A percentile compares a stretch with the other conserved stretches of the same genome.
Evolutionary conservation across 2,113 vertebrate genomes (phyloP).

Genomic region (Passer montanus): DNA sequence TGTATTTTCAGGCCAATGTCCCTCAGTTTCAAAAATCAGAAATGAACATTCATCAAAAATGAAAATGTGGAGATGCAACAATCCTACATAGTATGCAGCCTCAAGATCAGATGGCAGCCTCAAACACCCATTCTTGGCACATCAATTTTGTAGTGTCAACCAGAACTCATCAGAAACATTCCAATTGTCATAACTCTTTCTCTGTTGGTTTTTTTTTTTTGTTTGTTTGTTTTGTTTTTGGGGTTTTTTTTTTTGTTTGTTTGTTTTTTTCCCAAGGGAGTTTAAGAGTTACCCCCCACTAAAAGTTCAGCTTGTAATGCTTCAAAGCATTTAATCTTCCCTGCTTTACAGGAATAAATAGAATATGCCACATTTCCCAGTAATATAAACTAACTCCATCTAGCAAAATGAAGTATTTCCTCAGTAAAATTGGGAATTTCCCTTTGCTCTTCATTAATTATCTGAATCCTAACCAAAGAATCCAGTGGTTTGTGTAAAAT

Average conservation of each 20-base stretch:
- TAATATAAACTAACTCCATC: background rate
- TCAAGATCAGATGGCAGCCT: background rate
- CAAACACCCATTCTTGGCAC: accelerated
- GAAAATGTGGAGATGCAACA: background rate
- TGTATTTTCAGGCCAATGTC: background rate
- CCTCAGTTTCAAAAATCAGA: background rate
- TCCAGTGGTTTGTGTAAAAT: background rate
- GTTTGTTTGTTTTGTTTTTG: no score
- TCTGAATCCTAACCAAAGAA: constrained; percentile 12
- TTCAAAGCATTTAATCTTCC: constrained; percentile 22
- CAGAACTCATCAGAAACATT: background rate
- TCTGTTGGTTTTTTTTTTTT: no score
- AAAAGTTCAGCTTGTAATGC: background rate
- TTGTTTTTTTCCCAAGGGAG: background rate
- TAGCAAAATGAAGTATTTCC: constrained; percentile 5
- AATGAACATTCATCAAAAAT: background rate
- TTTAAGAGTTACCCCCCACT: background rate
- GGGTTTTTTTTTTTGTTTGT: no score
- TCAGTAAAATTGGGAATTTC: constrained; percentile 22
- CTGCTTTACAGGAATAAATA: background rate
- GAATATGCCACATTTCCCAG: background rate
- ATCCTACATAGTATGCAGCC: background rate
- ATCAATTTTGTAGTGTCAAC: background rate
- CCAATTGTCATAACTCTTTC: background rate
- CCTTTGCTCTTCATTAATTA: constrained; percentile 12